These are phyloP conservation scores for Kryptopterus vitreolus DNA, from an alignment of 2,797 vertebrate species.

Conservation along the genomic window DNA sequence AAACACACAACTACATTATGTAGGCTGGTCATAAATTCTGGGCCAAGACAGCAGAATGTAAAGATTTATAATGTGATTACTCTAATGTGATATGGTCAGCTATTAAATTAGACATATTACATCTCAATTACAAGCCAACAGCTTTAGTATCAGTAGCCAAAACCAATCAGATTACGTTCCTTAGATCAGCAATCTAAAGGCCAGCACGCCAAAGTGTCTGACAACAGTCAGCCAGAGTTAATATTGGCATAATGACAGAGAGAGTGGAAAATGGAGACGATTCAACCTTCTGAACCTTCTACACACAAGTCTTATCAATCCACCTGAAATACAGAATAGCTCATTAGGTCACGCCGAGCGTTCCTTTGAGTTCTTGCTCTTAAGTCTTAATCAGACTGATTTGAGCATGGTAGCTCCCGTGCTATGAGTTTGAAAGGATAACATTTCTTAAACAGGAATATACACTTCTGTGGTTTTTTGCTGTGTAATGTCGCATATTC, in stretches of 20 bases:
- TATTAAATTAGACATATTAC: conserved; percentile 9
- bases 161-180: conserved; percentile 27
- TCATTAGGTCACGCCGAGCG: background rate
- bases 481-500: background rate
- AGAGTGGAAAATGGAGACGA: background rate
- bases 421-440: background rate
- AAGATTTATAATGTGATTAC: background rate
- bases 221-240: conserved; percentile 1
- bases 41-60: background rate
- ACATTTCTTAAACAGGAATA: background rate
- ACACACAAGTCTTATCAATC: conserved; percentile 8
- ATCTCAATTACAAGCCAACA: conserved; percentile 25
- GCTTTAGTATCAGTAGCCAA: conserved; percentile 12
- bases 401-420: background rate
- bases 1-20: background rate
- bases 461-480: background rate
- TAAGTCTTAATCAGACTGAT: background rate
- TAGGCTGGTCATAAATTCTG: background rate
- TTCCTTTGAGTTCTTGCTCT: background rate
- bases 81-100: background rate
- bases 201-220: background rate
- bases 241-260: background rate
- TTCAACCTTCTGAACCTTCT: background rate
- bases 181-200: background rate
- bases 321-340: conserved; percentile 13